Conservation (phyloP, 2,113 vertebrate genomes). For the Ibidorhyncha struthersii region DNA sequence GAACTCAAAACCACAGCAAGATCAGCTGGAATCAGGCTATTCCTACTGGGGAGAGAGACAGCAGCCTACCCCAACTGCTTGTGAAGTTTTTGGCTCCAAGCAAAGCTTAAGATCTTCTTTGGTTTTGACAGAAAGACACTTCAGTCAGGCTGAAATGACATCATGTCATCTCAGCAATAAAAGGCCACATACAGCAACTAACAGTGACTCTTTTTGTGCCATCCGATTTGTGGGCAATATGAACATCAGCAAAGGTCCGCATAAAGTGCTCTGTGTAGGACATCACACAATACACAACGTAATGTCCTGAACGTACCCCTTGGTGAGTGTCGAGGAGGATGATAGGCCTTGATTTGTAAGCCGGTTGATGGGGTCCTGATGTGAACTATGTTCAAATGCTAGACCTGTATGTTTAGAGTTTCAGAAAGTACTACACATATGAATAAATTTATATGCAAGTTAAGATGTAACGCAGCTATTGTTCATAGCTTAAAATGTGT, state of each 20-base stretch:
- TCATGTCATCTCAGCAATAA: too few relatives aligned
- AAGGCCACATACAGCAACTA: background rate
- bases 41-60: background rate
- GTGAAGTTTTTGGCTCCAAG: background rate
- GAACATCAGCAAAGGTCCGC: background rate
- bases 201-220: background rate
- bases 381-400: background rate
- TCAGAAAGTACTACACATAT: rapidly evolving
- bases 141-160: background rate
- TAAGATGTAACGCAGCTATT: background rate
- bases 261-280: background rate
- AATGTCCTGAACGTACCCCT: background rate
- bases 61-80: background rate
- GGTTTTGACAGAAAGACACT: background rate
- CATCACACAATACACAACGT: background rate
- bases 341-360: background rate
- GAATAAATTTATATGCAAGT: background rate
- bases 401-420: background rate
- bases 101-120: background rate
- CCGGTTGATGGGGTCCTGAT: background rate
- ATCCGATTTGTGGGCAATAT: background rate
- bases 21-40: background rate
- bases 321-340: background rate
- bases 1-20: background rate
- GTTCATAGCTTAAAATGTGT: background rate